phyloP scores from a whole-genome alignment of 2,888 invertebrate genomes.

The Mesoligia furuncula region DNA sequence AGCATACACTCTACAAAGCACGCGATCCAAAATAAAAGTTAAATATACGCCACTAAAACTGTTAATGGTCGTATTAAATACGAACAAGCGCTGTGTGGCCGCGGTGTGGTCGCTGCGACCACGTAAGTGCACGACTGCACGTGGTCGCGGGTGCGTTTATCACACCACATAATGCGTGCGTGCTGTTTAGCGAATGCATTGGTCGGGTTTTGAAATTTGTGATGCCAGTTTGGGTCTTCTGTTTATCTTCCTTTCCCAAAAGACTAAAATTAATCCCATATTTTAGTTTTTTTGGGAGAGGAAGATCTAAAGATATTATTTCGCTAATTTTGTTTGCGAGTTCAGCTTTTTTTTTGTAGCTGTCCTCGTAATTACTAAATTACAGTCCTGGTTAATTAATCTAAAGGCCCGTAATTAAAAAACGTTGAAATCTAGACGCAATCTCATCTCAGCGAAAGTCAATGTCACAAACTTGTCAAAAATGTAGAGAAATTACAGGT shows the following conservation, averaged over 20 bases:
- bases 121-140: constrained; percentile 54
- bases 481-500: too few relatives aligned
- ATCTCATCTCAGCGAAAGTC: too few relatives aligned
- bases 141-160: constrained; percentile 56
- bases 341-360: too few relatives aligned
- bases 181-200: constrained; percentile 42
- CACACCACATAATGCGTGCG: constrained; percentile 51
- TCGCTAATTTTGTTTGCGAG: neutral
- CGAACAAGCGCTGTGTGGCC: constrained; percentile 58
- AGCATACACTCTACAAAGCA: constrained; percentile 56
- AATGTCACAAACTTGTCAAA: too few relatives aligned
- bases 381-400: neutral
- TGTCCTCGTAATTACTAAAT: neutral
- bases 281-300: neutral
- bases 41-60: constrained; percentile 46
- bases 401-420: too few relatives aligned
- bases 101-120: constrained; percentile 51
- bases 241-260: neutral
- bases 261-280: neutral
- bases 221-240: neutral
- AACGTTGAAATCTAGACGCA: too few relatives aligned
- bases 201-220: constrained; percentile 10
- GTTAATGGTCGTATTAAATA: constrained; percentile 60
- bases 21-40: constrained; percentile 52
- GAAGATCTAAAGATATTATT: neutral